Evolutionary conservation across 2,797 vertebrate species (phyloP).

Genomic region (Chrosomus eos): DNA sequence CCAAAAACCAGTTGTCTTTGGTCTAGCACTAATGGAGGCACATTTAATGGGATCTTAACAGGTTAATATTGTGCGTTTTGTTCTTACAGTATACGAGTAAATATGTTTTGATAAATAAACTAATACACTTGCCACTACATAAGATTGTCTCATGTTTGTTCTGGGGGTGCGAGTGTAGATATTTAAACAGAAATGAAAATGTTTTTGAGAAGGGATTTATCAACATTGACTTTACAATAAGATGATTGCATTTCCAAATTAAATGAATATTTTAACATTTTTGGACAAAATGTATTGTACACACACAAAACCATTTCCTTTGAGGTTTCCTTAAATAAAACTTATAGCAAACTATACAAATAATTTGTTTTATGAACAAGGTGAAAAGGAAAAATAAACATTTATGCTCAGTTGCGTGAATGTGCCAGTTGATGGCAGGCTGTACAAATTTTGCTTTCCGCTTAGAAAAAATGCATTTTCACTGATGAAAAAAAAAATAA

Average conservation of each 20-base stretch:
- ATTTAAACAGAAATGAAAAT: constrained; percentile 11
- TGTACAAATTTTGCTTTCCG: constrained; percentile 16
- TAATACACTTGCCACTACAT: constrained; percentile 29
- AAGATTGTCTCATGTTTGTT: constrained; percentile 12
- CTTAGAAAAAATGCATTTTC: constrained; percentile 9
- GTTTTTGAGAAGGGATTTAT: constrained; percentile 70
- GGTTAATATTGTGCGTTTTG: constrained; percentile 16
- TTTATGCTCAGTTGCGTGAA: constrained; percentile 44
- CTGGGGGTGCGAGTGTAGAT: not conserved
- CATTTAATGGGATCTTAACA: constrained; percentile 18
- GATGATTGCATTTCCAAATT: constrained; percentile 80
- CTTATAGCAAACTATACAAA: constrained; percentile 60
- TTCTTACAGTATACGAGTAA: constrained; percentile 64
- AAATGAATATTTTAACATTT: constrained; percentile 76
- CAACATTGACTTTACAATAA: constrained; percentile 71
- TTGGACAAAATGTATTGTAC: constrained; percentile 70
- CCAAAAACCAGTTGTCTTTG: constrained; percentile 46
- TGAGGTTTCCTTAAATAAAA: constrained; percentile 70
- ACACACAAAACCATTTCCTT: constrained; percentile 66
- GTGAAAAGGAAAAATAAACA: constrained; percentile 50
- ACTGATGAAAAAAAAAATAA: not conserved
- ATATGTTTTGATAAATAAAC: constrained; percentile 66
- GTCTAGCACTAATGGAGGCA: constrained; percentile 59
- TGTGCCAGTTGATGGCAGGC: constrained; percentile 3
- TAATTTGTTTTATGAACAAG: constrained; percentile 33